These are phyloP conservation scores for Chamaetylas fuelleborni DNA, from an alignment of 2,113 vertebrate species.

Conservation along the genomic window DNA sequence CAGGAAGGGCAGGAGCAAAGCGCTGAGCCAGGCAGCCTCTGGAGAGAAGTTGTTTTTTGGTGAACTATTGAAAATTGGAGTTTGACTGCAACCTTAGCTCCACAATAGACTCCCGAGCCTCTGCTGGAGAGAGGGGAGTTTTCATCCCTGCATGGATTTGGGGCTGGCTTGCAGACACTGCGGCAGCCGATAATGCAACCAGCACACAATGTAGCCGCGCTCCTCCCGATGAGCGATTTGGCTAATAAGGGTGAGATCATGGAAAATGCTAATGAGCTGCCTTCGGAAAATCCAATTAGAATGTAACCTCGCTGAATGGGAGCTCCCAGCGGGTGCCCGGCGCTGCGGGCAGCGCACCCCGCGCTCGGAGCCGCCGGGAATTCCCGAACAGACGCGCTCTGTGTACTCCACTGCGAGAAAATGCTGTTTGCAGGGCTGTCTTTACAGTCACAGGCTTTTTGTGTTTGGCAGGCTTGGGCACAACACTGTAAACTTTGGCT, in stretches of 20 bases:
- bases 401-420: neutral
- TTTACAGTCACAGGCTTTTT: neutral
- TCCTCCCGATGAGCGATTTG: conserved; percentile 36
- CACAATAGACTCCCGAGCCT: neutral
- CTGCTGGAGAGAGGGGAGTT: neutral
- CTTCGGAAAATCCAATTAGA: conserved; percentile 58
- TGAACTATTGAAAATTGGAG: neutral
- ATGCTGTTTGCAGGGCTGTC: neutral
- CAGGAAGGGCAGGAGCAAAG: neutral
- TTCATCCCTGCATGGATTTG: neutral
- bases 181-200: conserved; percentile 16
- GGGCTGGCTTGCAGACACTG: neutral
- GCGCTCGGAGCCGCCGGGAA: neutral
- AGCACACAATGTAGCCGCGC: neutral
- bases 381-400: conserved; percentile 7
- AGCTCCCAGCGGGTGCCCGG: conserved; percentile 44
- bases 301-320: conserved; percentile 37
- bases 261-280: conserved; percentile 60
- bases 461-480: neutral
- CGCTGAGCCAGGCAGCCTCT: fast-evolving
- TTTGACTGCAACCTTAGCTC: neutral
- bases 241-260: conserved; percentile 65
- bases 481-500: neutral
- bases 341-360: conserved; percentile 20
- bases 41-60: neutral